Evolutionary conservation across 2,797 vertebrate genomes (phyloP).

Genomic region (Scleropages formosus): DNA sequence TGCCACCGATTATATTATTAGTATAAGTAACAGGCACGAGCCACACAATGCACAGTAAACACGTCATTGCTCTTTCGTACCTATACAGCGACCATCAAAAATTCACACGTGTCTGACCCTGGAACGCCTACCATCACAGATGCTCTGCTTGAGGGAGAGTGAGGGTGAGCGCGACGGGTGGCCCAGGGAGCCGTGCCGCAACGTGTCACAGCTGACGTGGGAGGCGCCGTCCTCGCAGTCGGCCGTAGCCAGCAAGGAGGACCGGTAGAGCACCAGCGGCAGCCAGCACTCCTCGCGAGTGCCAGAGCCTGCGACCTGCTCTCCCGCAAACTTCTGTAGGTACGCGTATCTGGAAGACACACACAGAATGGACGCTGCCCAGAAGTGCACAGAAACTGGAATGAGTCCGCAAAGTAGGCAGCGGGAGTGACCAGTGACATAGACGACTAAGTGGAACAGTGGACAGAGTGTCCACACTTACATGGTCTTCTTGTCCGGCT

Average conservation of each 20-base stretch:
- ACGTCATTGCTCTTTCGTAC: too few relatives aligned
- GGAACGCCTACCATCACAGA: conserved; percentile 54
- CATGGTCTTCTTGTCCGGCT: conserved; percentile 85
- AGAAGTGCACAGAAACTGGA: not conserved
- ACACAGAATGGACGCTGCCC: too few relatives aligned
- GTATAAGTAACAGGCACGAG: too few relatives aligned
- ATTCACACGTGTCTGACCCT: not conserved
- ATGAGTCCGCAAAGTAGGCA: not conserved
- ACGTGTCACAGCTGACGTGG: conserved; percentile 63
- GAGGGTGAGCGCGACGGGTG: conserved; percentile 48
- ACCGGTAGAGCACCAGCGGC: conserved; percentile 77
- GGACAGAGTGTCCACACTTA: conserved; percentile 61
- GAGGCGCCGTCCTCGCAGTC: conserved; percentile 77
- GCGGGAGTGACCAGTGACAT: too few relatives aligned
- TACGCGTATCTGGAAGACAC: conserved; percentile 68
- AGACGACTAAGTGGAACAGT: not conserved
- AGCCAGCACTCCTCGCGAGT: conserved; percentile 78
- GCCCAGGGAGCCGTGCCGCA: conserved; percentile 55
- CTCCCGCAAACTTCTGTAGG: conserved; percentile 74
- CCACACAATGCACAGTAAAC: too few relatives aligned
- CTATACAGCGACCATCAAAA: too few relatives aligned
- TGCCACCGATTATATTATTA: too few relatives aligned
- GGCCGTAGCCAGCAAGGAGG: conserved; percentile 72
- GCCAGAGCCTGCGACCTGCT: conserved; percentile 64
- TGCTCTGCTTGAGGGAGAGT: conserved; percentile 47